Conservation (phyloP, 2,113 vertebrate genomes). For the Elgaria multicarinata region DNA sequence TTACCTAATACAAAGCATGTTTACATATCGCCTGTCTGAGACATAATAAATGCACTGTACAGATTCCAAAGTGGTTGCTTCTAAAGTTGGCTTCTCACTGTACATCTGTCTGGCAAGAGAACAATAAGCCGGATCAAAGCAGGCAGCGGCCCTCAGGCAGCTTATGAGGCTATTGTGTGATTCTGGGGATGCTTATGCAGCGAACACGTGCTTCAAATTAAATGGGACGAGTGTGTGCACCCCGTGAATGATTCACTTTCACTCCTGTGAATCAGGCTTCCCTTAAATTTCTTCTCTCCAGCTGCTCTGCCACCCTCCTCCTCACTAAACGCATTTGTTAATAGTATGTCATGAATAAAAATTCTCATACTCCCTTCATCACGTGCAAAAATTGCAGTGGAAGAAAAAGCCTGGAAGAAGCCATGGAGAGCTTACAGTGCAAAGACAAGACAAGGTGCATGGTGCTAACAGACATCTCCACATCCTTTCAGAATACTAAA, state of each 20-base stretch:
- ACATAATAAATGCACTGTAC: slow-evolving; percentile 13
- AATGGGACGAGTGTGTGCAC: slow-evolving; percentile 11
- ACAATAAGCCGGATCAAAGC: slow-evolving; percentile 46
- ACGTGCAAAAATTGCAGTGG: slow-evolving; percentile 12
- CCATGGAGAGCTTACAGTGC: slow-evolving; percentile 38
- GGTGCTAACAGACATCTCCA: slow-evolving; percentile 28
- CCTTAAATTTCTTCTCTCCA: slow-evolving; percentile 8
- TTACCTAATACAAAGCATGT: neutral
- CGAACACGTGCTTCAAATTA: slow-evolving; percentile 40
- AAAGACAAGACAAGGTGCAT: slow-evolving; percentile 23
- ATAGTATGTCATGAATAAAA: slow-evolving; percentile 28
- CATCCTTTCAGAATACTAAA: slow-evolving; percentile 1
- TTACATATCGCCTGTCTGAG: slow-evolving; percentile 23
- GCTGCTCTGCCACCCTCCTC: slow-evolving; percentile 26
- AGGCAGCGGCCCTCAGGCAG: slow-evolving; percentile 7
- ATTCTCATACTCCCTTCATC: neutral
- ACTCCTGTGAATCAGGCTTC: neutral
- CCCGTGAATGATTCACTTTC: slow-evolving; percentile 33
- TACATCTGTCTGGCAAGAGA: slow-evolving; percentile 40
- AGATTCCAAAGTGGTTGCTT: slow-evolving; percentile 22
- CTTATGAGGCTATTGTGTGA: slow-evolving; percentile 30
- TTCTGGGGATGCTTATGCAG: slow-evolving; percentile 11
- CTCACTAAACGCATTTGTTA: slow-evolving; percentile 36
- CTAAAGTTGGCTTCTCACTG: slow-evolving; percentile 29
- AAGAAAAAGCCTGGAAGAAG: slow-evolving; percentile 23